These are phyloP conservation scores for Parotia lawesii DNA, from an alignment of 2,113 vertebrate species.

Conservation along the genomic window DNA sequence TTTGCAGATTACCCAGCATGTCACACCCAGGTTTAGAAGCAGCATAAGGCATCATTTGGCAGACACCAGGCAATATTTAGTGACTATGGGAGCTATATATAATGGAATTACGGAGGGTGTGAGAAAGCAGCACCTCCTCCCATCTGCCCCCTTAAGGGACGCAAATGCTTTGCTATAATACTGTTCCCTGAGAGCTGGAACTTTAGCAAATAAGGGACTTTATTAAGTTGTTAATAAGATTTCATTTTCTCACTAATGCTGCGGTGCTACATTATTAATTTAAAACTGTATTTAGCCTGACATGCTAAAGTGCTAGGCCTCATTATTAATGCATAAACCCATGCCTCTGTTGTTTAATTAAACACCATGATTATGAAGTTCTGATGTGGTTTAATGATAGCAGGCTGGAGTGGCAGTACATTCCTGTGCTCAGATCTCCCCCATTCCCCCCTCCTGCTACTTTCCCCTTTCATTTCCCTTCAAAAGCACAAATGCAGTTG, in stretches of 20 bases:
- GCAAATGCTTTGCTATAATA: constrained; percentile 17
- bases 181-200: constrained; percentile 27
- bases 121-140: constrained; percentile 54
- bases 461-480: constrained; percentile 43
- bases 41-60: constrained; percentile 45
- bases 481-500: constrained; percentile 44
- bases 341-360: constrained; percentile 75
- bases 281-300: constrained; percentile 74
- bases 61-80: constrained; percentile 45
- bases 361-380: constrained; percentile 70
- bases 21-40: constrained; percentile 45
- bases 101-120: constrained; percentile 5
- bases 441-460: neutral
- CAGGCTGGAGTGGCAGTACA: constrained; percentile 49
- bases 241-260: constrained; percentile 64
- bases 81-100: constrained; percentile 2
- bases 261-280: constrained; percentile 67
- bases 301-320: constrained; percentile 67
- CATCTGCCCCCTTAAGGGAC: constrained; percentile 54
- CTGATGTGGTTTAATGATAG: constrained; percentile 69
- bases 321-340: constrained; percentile 70
- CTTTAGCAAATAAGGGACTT: constrained; percentile 67
- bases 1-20: neutral
- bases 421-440: constrained; percentile 36
- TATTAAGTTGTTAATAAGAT: constrained; percentile 69